Percentiles rank a stretch among this genome's conserved stretches.
Evolutionary conservation across 2,888 invertebrate genomes (phyloP).

Genomic region (Conops quadrifasciatus): DNA sequence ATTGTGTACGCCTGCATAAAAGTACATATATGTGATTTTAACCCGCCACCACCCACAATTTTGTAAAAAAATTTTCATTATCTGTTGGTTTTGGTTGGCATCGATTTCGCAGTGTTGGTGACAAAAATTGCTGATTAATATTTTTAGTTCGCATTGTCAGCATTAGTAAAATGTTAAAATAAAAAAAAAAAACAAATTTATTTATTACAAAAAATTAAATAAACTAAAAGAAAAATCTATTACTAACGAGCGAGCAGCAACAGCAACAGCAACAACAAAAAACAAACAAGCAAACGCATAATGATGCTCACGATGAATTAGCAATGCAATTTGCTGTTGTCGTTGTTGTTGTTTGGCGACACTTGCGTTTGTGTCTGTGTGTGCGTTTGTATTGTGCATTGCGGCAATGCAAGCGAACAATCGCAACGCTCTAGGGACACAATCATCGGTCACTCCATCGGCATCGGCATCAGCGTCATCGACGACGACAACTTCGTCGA

Average conservation of each 20-base stretch:
- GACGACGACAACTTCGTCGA: constrained; percentile 60
- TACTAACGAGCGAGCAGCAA: neutral
- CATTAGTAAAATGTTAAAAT: neutral
- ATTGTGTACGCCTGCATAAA: constrained; percentile 37
- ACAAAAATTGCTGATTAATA: no score
- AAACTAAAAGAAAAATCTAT: no score
- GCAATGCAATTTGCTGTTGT: no score
- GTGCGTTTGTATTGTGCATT: constrained; percentile 22
- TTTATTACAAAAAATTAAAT: neutral
- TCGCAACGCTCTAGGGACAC: constrained; percentile 59
- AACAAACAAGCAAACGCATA: neutral
- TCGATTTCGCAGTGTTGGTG: no score
- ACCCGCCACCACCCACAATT: constrained; percentile 32
- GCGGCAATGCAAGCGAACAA: constrained; percentile 59
- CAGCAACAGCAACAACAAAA: neutral
- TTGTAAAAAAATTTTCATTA: neutral
- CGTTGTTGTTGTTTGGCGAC: neutral
- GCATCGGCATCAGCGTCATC: constrained; percentile 61
- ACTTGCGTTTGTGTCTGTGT: constrained; percentile 22
- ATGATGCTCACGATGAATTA: constrained; percentile 14
- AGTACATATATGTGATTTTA: constrained; percentile 41
- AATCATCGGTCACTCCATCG: constrained; percentile 62
- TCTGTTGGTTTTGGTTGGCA: no score
- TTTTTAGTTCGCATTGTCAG: neutral
- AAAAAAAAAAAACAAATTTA: constrained; percentile 12